Conservation (phyloP, 2,888 invertebrate genomes). For the Erannis defoliaria region DNA sequence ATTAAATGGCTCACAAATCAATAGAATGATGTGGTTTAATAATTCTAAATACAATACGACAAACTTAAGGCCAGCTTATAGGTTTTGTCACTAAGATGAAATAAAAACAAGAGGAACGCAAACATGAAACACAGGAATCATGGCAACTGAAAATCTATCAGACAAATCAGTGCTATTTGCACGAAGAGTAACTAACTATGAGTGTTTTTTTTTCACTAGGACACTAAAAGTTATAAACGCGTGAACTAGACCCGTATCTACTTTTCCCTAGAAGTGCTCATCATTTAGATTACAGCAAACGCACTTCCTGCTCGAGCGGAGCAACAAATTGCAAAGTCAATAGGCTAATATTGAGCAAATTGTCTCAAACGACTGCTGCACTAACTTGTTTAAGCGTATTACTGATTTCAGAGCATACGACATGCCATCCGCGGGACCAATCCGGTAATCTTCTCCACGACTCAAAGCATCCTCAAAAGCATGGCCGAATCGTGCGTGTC, state of each 20-base stretch:
- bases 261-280: constrained; percentile 43
- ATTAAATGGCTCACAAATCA: too few species aligned
- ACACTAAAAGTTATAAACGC: background rate
- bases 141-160: too few species aligned
- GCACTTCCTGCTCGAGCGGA: constrained; percentile 61
- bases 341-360: constrained; percentile 72
- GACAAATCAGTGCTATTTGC: too few species aligned
- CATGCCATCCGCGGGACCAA: constrained; percentile 42
- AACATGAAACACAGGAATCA: too few species aligned
- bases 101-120: too few species aligned
- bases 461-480: constrained; percentile 29
- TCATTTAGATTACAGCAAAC: constrained; percentile 58
- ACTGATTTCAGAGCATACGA: constrained; percentile 74
- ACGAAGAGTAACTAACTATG: background rate
- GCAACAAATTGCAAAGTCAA: constrained; percentile 72
- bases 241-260: constrained; percentile 41
- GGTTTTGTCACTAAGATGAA: too few species aligned
- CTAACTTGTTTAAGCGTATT: constrained; percentile 75
- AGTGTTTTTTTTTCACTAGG: background rate
- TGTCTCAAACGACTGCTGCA: constrained; percentile 75
- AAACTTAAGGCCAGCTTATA: too few species aligned
- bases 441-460: constrained; percentile 42
- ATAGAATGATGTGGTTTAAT: too few species aligned
- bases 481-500: constrained; percentile 70
- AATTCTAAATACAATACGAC: too few species aligned